A percentile compares a stretch with the other conserved stretches of the same genome.
phyloP scores from a whole-genome alignment of 2,888 invertebrate genomes.

The Homarus gammarus region DNA sequence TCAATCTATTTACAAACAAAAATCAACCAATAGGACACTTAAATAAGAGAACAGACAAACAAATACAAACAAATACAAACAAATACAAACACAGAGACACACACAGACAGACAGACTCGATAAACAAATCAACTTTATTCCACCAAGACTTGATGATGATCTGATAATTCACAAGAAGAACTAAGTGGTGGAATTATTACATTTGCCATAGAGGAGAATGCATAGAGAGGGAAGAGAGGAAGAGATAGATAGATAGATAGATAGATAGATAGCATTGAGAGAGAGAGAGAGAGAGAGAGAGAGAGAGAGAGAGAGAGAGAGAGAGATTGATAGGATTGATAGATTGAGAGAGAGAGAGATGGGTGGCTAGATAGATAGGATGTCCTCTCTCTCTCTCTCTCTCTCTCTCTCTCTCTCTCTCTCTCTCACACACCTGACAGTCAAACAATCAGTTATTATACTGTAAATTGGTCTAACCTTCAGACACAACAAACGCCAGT shows the following conservation, averaged over 20 bases:
- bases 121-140: neutral
- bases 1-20: no score
- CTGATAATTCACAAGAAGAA: no score
- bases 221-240: neutral
- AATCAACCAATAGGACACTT: neutral
- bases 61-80: slow-evolving; percentile 1
- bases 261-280: neutral
- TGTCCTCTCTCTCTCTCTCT: no score
- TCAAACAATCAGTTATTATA: no score
- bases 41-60: neutral
- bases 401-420: no score
- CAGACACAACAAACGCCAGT: no score
- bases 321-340: neutral
- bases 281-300: neutral
- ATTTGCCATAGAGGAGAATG: neutral
- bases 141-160: neutral
- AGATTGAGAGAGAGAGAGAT: neutral
- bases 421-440: no score
- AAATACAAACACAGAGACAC: slow-evolving; percentile 6
- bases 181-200: neutral
- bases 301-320: neutral
- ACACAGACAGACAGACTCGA: no score
- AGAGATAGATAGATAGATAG: neutral
- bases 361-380: neutral
- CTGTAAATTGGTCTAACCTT: no score